These are phyloP conservation scores for Alsophila aescularia DNA, from an alignment of 2,888 invertebrate species.

Conservation along the genomic window DNA sequence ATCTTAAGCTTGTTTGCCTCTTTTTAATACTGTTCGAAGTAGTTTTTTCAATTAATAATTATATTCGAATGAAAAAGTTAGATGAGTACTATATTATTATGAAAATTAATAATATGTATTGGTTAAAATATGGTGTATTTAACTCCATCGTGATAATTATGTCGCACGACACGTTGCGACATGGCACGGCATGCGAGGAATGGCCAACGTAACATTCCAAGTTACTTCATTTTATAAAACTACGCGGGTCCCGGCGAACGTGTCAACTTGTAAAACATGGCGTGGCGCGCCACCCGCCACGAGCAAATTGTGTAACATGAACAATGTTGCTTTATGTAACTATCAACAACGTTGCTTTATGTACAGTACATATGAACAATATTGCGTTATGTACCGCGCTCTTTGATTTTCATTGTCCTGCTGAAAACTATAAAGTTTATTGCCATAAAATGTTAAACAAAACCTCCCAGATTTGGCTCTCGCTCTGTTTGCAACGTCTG, in stretches of 20 bases:
- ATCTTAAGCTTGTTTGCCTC: no score
- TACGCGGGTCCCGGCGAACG: not conserved
- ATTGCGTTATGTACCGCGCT: not conserved
- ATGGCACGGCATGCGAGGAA: not conserved
- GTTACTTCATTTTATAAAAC: slow-evolving; percentile 10
- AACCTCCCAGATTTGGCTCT: not conserved
- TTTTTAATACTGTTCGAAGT: no score
- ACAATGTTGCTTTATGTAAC: not conserved
- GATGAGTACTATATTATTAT: no score
- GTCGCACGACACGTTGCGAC: not conserved
- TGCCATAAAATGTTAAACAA: not conserved
- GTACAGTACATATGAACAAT: not conserved
- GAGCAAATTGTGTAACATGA: not conserved
- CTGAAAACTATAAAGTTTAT: not conserved
- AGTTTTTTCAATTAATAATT: no score
- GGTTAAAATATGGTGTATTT: not conserved
- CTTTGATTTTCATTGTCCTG: not conserved
- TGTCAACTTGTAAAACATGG: slow-evolving; percentile 1
- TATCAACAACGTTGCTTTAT: no score
- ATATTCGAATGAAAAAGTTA: no score
- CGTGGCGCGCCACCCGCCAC: not conserved
- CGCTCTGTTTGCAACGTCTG: not conserved
- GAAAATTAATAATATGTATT: no score
- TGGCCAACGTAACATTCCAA: not conserved
- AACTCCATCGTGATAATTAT: not conserved